Base-by-base conservation (phyloP, 2,888 invertebrate genomes). In the Parascotia fuliginaria region DNA sequence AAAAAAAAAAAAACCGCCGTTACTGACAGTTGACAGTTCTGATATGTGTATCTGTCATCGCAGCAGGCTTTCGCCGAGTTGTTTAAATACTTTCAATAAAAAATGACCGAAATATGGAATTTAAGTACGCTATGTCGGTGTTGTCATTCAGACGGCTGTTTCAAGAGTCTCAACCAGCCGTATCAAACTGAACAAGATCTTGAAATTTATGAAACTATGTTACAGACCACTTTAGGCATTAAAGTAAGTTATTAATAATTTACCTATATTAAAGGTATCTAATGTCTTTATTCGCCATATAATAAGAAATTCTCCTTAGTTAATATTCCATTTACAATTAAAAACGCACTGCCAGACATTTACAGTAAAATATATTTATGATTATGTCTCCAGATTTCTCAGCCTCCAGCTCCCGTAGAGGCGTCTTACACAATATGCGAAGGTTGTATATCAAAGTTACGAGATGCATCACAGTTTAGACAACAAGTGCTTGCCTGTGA, bases 81-180 rank as follows among this genome's bases (percentile, higher is more conserved):
- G 6, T 13, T 7, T 2, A 6, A 27, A 9, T 5, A 27, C 2
- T 28, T 22, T 28, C 3, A 3, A 29, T 28, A 43, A 45, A 5
- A 36, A 27, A 88, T 87, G 86, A 55, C 76, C 15, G 74, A 76
- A 48, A 59, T 67, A 42, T 75, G 64, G 47, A 74, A 67, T 50
- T 52, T 72, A 31, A 77, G 65, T 31, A 76, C 73, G 15, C 62
- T 87, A 32, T 90, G 90, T 54, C 87, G 90, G 9, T 89, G 89
- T 60, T 90, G 90, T 61, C 86, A 86, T 41, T 57, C 77, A 0
- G 78, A 82, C 45, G 84, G 87, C 1, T 65, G 59, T 15, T 82
- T 81, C 33, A 83, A 77, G 49, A 84, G 75, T 42, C 68, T 89
- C 9, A 66, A 49, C n/a, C 46, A 61, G 1, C 28, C 62, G 0